Evolutionary conservation across 2,113 vertebrate species (phyloP).

Genomic region (Axis porcinus): DNA sequence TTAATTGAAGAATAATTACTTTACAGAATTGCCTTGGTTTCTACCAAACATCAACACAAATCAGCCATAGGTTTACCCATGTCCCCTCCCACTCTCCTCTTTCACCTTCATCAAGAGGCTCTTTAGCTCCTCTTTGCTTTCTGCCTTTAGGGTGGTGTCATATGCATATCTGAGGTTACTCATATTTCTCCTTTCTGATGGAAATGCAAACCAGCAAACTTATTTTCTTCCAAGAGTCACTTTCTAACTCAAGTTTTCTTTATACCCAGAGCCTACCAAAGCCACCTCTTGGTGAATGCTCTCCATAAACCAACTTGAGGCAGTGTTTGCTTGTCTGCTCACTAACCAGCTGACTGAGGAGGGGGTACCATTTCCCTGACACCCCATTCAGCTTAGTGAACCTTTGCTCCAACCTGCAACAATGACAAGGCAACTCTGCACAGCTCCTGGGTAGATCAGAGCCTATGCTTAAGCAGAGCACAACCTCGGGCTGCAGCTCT

Average conservation of each 20-base stretch:
- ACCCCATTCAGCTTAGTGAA: not conserved
- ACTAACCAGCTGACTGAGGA: not conserved
- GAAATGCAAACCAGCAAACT: not conserved
- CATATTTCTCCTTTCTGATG: not conserved
- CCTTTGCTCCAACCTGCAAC: not conserved
- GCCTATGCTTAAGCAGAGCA: not conserved
- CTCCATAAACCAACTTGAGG: not conserved
- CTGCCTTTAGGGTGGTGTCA: not conserved
- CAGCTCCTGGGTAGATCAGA: not conserved
- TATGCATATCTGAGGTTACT: not conserved
- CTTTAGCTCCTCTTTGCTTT: not conserved
- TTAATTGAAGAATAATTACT: not conserved
- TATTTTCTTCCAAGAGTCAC: not conserved
- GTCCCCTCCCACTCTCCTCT: not conserved
- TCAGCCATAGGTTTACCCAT: not conserved
- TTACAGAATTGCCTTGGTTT: not conserved
- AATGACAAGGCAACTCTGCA: not conserved
- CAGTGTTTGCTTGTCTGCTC: not conserved
- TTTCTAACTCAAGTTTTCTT: not conserved
- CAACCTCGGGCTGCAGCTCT: not conserved
- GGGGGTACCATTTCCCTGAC: not conserved
- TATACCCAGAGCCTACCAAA: not conserved
- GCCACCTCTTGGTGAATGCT: not conserved
- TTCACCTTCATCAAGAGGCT: not conserved
- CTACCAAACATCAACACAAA: not conserved